Evolutionary conservation across 2,797 vertebrate genomes (phyloP), one percentile per base, ranked within the genome.

Genomic region (Rhinogobio ventralis): DNA sequence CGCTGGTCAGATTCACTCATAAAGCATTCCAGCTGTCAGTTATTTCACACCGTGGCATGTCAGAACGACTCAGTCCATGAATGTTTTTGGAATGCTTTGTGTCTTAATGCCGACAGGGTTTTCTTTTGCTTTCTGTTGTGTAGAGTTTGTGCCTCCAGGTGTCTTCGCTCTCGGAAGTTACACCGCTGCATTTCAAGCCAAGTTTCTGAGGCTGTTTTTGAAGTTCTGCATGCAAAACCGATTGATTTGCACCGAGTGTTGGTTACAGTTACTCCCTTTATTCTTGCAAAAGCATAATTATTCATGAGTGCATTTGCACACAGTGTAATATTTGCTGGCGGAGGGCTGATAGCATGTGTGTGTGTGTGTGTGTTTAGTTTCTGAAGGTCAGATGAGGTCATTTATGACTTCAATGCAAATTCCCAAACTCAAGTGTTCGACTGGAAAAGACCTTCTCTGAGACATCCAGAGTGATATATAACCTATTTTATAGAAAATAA

Each of bases 51-150:
- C 73, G 77, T 60, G 53, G 42, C 88, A 30, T 79, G 88, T 90
- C 67, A 5, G 68, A 66, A 84, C 86, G 13, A 5, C 25, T 57
- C 42, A 6, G 23, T 25, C 15, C 23, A 30, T 7, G 33, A 75
- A 53, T 25, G 36, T 1, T 2, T 39, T 23, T 73, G 86, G 85
- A 89, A 88, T 85, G 83, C 77, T 67, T 68, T 85, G 84, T 79
- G 67, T 85, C 62, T 8, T 71, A 51, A 49, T 28, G 53, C 72
- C 23, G 2, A 80, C 64, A 78, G 88, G 55, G 84, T 85, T 85
- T 60, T 81, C 79, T 74, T 51, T 57, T 80, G 62, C 68, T 64
- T 82, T 49, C 13, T n/a, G 69, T 30, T 49, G 30, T 20, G 25
- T 42, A 1, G 57, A 51, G 39, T 66, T n/a, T 75, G 28, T 49